phyloP scores from a whole-genome alignment of 2,113 vertebrate species.

The Phocoena sinus region DNA sequence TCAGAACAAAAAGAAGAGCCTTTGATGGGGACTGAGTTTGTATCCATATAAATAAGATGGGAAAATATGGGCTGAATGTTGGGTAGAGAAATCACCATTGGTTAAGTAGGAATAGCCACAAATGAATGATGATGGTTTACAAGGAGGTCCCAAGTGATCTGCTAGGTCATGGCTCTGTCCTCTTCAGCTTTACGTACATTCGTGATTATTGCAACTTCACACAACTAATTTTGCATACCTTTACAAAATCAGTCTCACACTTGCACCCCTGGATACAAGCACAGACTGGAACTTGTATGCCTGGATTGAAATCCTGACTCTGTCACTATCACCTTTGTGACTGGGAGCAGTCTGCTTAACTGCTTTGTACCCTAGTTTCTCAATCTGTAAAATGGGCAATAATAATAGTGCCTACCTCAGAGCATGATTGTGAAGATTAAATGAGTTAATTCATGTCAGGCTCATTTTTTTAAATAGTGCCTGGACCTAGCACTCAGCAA shows the following conservation, averaged over 20 bases:
- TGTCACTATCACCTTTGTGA: background rate
- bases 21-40: background rate
- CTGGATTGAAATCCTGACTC: background rate
- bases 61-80: background rate
- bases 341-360: background rate
- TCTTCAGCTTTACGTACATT: background rate
- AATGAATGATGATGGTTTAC: background rate
- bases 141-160: background rate
- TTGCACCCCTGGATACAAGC: background rate
- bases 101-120: background rate
- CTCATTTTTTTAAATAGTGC: slow-evolving; percentile 12
- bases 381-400: background rate
- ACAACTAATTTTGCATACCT: background rate
- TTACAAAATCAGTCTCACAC: background rate
- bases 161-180: background rate
- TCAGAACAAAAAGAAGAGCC: background rate
- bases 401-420: background rate
- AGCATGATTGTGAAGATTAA: background rate
- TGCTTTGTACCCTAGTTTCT: background rate
- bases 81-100: background rate
- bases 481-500: background rate
- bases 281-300: background rate
- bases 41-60: background rate
- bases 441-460: slow-evolving; percentile 27
- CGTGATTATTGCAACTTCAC: background rate